Evolutionary conservation across 1,140 invertebrate species (phyloP), one percentile per base, ranked within the genome.

Genomic region (Chlorops oryzae): DNA sequence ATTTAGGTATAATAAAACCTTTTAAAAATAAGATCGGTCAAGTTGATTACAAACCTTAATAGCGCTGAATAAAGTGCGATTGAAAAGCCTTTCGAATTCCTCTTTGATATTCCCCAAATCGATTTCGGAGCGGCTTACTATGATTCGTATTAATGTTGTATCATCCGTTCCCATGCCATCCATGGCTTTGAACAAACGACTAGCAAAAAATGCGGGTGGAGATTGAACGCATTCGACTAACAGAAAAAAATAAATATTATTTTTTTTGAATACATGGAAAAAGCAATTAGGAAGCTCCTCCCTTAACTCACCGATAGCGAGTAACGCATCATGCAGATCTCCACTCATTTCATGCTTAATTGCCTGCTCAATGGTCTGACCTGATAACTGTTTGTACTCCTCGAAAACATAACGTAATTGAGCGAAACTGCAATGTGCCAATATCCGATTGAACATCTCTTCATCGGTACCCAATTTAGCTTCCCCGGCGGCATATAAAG

Each of bases 151-250:
- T 43, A 90, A 75, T 2, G 81, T 81, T 13, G 74, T 67, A 60
- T 90, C 86, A 65, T 86, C 78, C 6, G 86, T 89, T 25, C 86
- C 85, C 17, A 77, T 55, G 0, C 86, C 83, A 52, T 81, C 78
- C 83, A 90, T 87, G 9, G 86, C 79, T 38, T 78, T 74, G 42
- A 87, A 77, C n/a, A 90, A 71, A 2, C 81, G 75, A 45, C 80
- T 78, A 47, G 88, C 87, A 76, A 87, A 90, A 66, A 82, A 89
- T 12, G 79, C 78, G 18, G 84, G 72, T 27, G 81, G 75, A 56
- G 79, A 83, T 59, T 84, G 77, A 22, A 84, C 80, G 66, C 81
- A 84, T 73, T 85, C 82, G 47, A 86, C 83, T 85, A 63, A 18
- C 76, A n/a, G n/a, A n/a, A n/a, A n/a, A n/a, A n/a, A n/a, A n/a